phyloP scores from a whole-genome alignment of 2,113 vertebrate species.

The Tetrao urogallus region DNA sequence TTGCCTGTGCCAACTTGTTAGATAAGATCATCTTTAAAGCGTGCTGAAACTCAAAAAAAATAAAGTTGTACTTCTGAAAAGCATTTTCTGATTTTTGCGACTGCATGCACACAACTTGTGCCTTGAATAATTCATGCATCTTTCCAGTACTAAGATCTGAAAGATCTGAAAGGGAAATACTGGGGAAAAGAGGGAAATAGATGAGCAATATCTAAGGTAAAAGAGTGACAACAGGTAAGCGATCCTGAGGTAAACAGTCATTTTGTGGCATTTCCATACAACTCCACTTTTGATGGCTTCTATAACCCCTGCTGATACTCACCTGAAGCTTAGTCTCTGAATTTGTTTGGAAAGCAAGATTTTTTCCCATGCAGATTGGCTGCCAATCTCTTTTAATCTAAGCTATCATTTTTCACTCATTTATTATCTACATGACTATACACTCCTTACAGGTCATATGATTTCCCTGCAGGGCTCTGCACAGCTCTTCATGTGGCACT shows the following conservation, averaged over 20 bases:
- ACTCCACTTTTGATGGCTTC: background rate
- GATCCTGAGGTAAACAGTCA: background rate
- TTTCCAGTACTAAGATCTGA: background rate
- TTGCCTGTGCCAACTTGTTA: background rate
- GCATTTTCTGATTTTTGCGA: background rate
- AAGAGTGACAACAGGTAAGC: background rate
- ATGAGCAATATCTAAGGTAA: background rate
- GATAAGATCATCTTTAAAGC: background rate
- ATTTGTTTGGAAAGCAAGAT: background rate
- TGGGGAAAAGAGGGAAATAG: background rate
- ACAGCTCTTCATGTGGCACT: background rate
- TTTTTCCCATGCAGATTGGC: background rate
- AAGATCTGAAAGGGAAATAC: background rate
- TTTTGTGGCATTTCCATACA: background rate
- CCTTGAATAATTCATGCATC: conserved; percentile 1
- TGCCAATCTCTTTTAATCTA: background rate
- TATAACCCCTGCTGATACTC: background rate
- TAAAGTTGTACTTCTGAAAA: background rate
- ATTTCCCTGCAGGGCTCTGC: background rate
- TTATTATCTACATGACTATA: background rate
- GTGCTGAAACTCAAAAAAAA: background rate
- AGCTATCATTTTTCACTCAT: background rate
- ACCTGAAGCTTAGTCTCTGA: no score
- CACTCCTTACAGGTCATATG: no score
- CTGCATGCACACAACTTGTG: background rate